Evolutionary conservation across 2,797 vertebrate species (phyloP).

Genomic region (Silurus aristotelis): DNA sequence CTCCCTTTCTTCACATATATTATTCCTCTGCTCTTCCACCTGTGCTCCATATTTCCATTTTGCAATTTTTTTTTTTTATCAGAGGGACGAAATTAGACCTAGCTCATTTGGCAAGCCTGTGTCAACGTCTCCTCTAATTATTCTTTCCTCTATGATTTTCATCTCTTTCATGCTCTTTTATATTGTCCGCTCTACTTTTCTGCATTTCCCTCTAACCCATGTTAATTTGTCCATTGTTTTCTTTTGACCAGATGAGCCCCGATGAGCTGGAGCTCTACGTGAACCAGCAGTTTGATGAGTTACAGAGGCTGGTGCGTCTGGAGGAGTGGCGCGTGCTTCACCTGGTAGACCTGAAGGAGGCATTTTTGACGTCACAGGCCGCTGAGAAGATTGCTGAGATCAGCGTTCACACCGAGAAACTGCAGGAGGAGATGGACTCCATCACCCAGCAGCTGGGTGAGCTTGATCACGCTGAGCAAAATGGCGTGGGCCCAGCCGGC

Average conservation of each 20-base stretch:
- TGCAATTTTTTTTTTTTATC: conserved; percentile 3
- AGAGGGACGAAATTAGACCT: conserved; percentile 19
- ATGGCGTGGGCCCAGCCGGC: conserved; percentile 61
- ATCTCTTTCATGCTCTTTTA: conserved; percentile 1
- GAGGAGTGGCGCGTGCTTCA: conserved; percentile 79
- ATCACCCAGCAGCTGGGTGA: conserved; percentile 79
- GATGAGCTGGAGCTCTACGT: conserved; percentile 79
- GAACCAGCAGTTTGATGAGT: conserved; percentile 81
- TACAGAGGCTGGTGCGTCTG: conserved; percentile 76
- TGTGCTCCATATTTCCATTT: conserved; percentile 10
- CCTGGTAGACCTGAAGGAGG: conserved; percentile 82
- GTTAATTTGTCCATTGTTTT: background rate
- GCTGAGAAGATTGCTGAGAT: conserved; percentile 82
- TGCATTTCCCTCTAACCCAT: background rate
- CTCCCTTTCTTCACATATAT: conserved; percentile 7
- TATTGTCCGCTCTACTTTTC: background rate
- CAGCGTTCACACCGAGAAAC: conserved; percentile 73
- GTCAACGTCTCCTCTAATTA: background rate
- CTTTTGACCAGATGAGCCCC: conserved; percentile 71
- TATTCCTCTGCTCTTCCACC: conserved; percentile 19
- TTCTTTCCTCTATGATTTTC: conserved; percentile 1
- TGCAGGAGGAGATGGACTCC: conserved; percentile 85
- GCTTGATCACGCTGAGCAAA: conserved; percentile 75
- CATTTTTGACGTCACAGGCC: conserved; percentile 79
- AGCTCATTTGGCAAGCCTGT: conserved; percentile 25